Base-by-base conservation (phyloP, 2,797 vertebrate genomes). In the Oceanodroma leucorhoa region DNA sequence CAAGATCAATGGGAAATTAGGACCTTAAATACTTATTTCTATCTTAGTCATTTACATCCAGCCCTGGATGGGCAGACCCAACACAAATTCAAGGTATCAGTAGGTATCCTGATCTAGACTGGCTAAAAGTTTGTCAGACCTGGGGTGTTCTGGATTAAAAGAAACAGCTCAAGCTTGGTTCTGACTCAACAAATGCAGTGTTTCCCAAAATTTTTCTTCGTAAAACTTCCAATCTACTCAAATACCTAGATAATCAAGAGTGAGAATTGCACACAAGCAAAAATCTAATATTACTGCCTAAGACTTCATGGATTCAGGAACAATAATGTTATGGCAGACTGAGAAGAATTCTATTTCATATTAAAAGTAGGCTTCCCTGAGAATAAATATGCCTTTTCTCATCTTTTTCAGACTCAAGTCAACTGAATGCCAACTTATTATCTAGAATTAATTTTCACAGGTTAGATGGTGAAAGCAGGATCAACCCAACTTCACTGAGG, bases 321-420 rank as follows among this genome's bases (percentile, higher is more conserved):
- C 20, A 83, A 14, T 14, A 60, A 67, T 0, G 0, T 27, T 40
- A 67, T 1, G 6, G 3, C 5, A 13, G 21, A 81, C 26, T 27
- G 8, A 76, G 41, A 62, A 69, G 10, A 83, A 73, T 46, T 55
- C 10, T 48, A 48, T 43, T 62, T 87, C 11, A 9, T 58, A 92
- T 15, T 58, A 71, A 21, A 91, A 87, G 19, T 5, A 82, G 50
- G 17, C 4, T 82, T 23, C 6, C 13, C 22, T 76, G 20, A 80
- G 36, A 91, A 48, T n/a, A 89, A 85, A 87, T 50, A 46, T 2
- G 4, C 19, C 11, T 84, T 43, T 67, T 78, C 38, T 73, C 27
- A 77, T 62, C 10, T 95, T 83, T 77, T 83, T 51, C 85, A 81
- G 34, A 46, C 9, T 78, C 51, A 62, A 53, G 43, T 45, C 41